phyloP scores from a whole-genome alignment of 53 echinoderm and acorn worm species.

The Antedon mediterranea region DNA sequence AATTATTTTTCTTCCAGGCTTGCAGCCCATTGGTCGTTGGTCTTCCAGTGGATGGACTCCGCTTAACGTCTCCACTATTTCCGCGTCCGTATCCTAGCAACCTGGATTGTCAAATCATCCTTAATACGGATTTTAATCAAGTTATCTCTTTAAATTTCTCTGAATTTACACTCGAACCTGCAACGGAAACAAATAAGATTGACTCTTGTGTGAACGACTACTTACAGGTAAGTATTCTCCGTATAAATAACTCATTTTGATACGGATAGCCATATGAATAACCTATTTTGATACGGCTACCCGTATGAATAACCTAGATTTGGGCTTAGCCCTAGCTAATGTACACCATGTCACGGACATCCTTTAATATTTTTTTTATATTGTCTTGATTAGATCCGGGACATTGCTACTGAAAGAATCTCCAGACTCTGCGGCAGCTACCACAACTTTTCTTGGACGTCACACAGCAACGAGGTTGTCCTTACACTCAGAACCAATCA shows the following conservation, averaged over 20 bases:
- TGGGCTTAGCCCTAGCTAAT: too few relatives aligned
- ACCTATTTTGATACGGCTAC: too few relatives aligned
- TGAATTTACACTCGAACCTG: conserved; percentile 21
- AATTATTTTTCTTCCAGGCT: background rate
- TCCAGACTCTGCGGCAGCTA: conserved; percentile 6
- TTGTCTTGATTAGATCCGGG: conserved; percentile 7
- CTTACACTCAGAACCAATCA: background rate
- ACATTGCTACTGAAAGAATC: conserved; percentile 6
- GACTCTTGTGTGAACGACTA: background rate
- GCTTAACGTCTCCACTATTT: conserved; percentile 9
- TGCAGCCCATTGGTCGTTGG: background rate
- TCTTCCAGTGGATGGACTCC: background rate
- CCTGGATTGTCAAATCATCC: conserved; percentile 21
- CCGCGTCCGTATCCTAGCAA: conserved; percentile 14
- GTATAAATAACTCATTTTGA: too few relatives aligned
- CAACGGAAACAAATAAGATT: conserved; percentile 10
- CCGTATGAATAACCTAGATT: too few relatives aligned
- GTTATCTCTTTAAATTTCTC: conserved; percentile 25
- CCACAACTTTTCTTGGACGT: conserved; percentile 20
- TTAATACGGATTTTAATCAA: conserved; percentile 15
- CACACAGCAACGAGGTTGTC: conserved; percentile 16
- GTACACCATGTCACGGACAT: too few relatives aligned
- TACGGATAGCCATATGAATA: too few relatives aligned
- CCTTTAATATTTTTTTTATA: too few relatives aligned
- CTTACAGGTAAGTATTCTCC: background rate